Evolutionary conservation across 2,888 invertebrate genomes (phyloP).

Genomic region (Clepsis dumicolana): DNA sequence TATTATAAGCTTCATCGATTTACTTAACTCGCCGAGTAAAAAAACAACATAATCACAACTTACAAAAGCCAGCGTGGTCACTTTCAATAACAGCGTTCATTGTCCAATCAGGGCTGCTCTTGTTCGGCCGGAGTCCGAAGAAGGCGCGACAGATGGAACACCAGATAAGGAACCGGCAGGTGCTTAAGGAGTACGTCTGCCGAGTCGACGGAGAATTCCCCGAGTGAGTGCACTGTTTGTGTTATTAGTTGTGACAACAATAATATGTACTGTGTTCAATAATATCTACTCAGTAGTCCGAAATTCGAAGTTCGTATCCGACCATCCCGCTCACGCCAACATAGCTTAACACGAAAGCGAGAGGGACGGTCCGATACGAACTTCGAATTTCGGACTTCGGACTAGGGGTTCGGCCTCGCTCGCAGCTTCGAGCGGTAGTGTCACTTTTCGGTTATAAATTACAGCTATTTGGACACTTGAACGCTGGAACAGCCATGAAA

Average conservation of each 20-base stretch:
- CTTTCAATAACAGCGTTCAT: conserved; percentile 11
- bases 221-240: conserved; percentile 87
- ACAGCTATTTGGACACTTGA: too few species aligned
- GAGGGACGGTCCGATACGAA: too few species aligned
- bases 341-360: too few species aligned
- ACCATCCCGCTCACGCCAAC: too few species aligned
- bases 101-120: conserved; percentile 87
- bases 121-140: conserved; percentile 97
- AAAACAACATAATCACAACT: conserved; percentile 16
- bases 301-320: too few species aligned
- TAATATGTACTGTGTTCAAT: too few species aligned
- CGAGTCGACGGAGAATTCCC: conserved; percentile 97
- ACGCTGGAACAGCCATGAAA: too few species aligned
- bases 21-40: neutral
- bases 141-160: conserved; percentile 98
- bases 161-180: conserved; percentile 96
- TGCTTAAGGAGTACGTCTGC: conserved; percentile 98
- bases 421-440: too few species aligned
- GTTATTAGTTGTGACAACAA: conserved; percentile 30
- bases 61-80: conserved; percentile 8
- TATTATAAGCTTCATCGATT: neutral
- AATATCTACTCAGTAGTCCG: too few species aligned
- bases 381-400: too few species aligned
- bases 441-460: too few species aligned
- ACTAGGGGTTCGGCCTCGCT: too few species aligned